Conservation (phyloP, 2,113 vertebrate species). For the Poecile atricapillus region DNA sequence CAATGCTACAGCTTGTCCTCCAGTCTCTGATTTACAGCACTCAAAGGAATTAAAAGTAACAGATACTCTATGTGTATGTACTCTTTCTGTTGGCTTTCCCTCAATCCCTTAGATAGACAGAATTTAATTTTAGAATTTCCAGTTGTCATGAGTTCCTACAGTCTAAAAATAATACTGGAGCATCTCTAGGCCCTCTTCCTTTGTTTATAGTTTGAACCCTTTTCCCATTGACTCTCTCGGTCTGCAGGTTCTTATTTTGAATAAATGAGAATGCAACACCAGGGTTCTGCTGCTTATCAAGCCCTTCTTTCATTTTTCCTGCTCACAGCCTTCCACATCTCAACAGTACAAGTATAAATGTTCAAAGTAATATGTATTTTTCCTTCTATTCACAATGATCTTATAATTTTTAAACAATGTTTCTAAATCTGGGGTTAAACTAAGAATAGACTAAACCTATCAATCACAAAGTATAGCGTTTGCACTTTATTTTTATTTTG, state of each 20-base stretch:
- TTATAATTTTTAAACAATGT: neutral
- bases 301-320: neutral
- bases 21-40: neutral
- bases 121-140: neutral
- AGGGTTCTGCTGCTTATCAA: neutral
- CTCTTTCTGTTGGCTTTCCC: neutral
- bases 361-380: neutral
- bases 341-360: too few species aligned
- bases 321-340: neutral
- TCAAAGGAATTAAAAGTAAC: neutral
- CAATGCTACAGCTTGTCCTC: neutral
- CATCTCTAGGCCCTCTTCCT: neutral
- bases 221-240: neutral
- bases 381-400: neutral
- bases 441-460: neutral
- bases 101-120: neutral
- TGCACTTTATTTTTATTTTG: constrained; percentile 2
- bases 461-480: neutral
- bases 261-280: neutral
- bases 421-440: neutral
- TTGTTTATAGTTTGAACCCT: neutral
- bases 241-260: neutral
- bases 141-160: neutral
- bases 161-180: neutral
- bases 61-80: neutral